These are phyloP conservation scores for Yponomeuta cagnagella DNA, from an alignment of 2,888 invertebrate species.

Conservation along the genomic window DNA sequence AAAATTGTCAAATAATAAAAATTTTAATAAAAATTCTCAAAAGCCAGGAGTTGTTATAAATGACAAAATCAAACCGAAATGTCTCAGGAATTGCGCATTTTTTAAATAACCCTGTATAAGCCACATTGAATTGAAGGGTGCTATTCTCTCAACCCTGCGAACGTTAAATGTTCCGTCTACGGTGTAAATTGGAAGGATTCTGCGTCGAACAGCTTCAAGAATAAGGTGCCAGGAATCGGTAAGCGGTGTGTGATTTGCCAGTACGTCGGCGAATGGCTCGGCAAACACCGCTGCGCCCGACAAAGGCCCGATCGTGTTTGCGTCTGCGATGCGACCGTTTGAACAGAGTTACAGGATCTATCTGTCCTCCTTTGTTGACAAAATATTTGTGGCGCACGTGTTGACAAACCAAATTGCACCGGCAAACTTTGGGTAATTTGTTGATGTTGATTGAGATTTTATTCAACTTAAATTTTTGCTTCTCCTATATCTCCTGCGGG, in stretches of 20 bases:
- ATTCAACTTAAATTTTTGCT: too few species aligned
- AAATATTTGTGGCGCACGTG: background rate
- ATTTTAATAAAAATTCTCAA: too few species aligned
- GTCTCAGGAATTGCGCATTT: too few species aligned
- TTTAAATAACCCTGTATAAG: too few species aligned
- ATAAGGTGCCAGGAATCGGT: background rate
- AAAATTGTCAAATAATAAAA: too few species aligned
- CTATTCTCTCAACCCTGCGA: background rate
- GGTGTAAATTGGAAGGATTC: background rate
- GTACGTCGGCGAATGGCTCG: conserved; percentile 10
- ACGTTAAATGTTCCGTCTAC: background rate
- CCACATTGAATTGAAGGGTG: too few species aligned
- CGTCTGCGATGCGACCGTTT: conserved; percentile 7
- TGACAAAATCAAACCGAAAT: too few species aligned
- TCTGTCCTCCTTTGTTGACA: background rate
- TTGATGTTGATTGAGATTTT: background rate
- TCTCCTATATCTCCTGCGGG: too few species aligned
- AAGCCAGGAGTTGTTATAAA: too few species aligned
- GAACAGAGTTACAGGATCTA: background rate
- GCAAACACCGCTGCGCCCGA: conserved; percentile 5
- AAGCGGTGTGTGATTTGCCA: background rate
- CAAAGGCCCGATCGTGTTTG: conserved; percentile 14
- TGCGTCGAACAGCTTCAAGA: background rate
- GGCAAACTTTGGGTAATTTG: background rate
- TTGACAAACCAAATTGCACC: background rate